Evolutionary conservation across 2,113 vertebrate genomes (phyloP).

Genomic region (Neodon shergylaensis): DNA sequence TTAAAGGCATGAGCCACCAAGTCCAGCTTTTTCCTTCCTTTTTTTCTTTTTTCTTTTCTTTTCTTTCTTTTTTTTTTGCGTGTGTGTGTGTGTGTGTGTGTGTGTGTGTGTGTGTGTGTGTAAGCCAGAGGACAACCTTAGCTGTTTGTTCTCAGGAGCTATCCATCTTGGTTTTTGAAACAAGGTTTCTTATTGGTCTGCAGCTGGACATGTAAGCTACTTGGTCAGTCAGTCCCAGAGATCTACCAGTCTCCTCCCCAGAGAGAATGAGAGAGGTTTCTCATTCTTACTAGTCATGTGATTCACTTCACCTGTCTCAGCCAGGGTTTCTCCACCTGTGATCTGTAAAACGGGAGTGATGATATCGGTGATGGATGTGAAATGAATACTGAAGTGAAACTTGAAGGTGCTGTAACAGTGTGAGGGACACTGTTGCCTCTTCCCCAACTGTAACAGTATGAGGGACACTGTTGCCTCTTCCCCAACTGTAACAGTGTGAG

Average conservation of each 20-base stretch:
- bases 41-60: no score
- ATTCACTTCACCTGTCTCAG: slow-evolving; percentile 71
- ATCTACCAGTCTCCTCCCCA: not conserved
- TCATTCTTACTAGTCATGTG: not conserved
- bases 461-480: not conserved
- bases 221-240: not conserved
- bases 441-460: no score
- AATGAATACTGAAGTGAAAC: not conserved
- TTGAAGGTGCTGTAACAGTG: not conserved
- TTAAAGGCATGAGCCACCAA: not conserved
- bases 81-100: not conserved
- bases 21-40: no score
- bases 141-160: not conserved
- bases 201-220: no score
- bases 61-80: no score
- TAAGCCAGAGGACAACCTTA: not conserved
- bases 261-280: not conserved
- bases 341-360: slow-evolving; percentile 42
- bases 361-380: not conserved
- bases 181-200: not conserved
- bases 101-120: not conserved
- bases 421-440: no score
- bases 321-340: not conserved
- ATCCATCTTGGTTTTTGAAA: not conserved
- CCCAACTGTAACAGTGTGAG: not conserved